phyloP scores from a whole-genome alignment of 2,113 vertebrate species.

The Cebidichthys violaceus region DNA sequence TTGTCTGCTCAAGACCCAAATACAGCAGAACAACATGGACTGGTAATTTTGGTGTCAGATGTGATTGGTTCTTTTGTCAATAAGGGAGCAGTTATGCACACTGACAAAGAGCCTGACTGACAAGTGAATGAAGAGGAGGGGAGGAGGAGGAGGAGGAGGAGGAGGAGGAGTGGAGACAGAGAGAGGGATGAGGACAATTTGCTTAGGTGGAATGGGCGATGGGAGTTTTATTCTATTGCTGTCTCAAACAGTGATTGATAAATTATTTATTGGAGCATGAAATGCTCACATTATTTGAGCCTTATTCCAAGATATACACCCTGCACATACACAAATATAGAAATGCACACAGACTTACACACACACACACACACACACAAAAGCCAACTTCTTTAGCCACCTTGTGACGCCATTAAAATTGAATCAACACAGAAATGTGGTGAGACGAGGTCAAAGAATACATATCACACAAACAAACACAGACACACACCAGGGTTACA shows the following conservation, averaged over 20 bases:
- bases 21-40: conserved; percentile 54
- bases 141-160: conserved; percentile 31
- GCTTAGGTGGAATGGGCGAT: conserved; percentile 42
- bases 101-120: conserved; percentile 70
- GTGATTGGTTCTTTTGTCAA: conserved; percentile 74
- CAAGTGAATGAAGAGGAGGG: conserved; percentile 61
- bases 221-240: conserved; percentile 58
- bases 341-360: conserved; percentile 12
- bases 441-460: conserved; percentile 64
- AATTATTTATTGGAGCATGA: conserved; percentile 52
- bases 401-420: conserved; percentile 60
- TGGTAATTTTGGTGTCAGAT: conserved; percentile 72
- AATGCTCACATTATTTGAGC: conserved; percentile 28
- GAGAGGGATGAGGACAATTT: conserved; percentile 39
- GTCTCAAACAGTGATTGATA: conserved; percentile 52
- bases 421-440: conserved; percentile 50
- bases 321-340: conserved; percentile 28
- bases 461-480: conserved; percentile 33
- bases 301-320: conserved; percentile 11
- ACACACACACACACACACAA: neutral
- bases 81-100: conserved; percentile 48
- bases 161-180: neutral
- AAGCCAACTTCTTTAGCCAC: conserved; percentile 20
- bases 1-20: conserved; percentile 52
- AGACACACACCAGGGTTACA: conserved; percentile 40